Conservation (phyloP, 2,797 vertebrate genomes). For the Hypotaenidia philippensis region DNA sequence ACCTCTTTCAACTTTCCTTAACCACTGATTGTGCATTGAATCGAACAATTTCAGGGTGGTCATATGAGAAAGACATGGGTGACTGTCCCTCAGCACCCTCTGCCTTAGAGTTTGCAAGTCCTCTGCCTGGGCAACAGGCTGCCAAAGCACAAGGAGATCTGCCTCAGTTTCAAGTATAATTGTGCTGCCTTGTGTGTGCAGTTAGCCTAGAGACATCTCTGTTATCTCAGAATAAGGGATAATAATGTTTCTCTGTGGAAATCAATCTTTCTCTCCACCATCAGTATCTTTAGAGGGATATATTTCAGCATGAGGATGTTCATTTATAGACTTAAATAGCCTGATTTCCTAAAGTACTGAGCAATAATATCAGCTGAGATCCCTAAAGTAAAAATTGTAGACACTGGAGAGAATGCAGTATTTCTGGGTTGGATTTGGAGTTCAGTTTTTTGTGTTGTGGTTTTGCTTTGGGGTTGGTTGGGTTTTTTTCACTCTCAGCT, state of each 20-base stretch:
- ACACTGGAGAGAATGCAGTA: neutral
- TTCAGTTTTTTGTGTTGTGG: accelerated
- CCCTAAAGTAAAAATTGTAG: neutral
- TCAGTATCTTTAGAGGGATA: neutral
- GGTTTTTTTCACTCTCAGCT: neutral
- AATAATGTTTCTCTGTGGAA: conserved; percentile 19
- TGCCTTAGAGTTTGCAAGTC: neutral
- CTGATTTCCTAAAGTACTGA: neutral
- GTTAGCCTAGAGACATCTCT: neutral
- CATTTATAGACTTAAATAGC: neutral
- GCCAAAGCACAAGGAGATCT: neutral
- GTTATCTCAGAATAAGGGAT: neutral
- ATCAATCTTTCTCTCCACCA: neutral
- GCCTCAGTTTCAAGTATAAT: neutral
- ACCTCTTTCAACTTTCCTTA: neutral
- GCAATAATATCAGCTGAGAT: neutral
- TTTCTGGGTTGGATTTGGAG: neutral
- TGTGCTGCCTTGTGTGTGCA: neutral
- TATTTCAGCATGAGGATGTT: neutral
- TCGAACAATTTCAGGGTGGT: neutral
- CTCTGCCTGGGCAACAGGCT: neutral
- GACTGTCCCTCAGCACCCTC: neutral
- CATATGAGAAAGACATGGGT: neutral
- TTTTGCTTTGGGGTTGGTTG: neutral
- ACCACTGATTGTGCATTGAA: neutral